Evolutionary conservation across 1,140 invertebrate species (phyloP).

Genomic region (Drosophila persimilis): DNA sequence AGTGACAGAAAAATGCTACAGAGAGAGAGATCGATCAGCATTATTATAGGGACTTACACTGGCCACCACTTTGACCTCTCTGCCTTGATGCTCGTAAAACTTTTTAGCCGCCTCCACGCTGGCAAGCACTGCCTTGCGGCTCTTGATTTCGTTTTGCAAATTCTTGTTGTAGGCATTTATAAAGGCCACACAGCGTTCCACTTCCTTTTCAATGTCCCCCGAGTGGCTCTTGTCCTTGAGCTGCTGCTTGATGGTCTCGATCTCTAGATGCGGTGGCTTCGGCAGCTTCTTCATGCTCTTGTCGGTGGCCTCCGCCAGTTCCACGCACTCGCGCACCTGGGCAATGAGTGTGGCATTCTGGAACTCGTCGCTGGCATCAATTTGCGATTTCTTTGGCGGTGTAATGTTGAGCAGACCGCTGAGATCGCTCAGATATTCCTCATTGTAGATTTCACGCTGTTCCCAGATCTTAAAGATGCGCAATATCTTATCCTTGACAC

Average conservation of each 20-base stretch:
- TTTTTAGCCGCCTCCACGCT: constrained; percentile 91
- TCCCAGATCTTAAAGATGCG: constrained; percentile 98
- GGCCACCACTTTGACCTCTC: constrained; percentile 96
- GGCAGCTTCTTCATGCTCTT: constrained; percentile 81
- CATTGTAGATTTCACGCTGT: constrained; percentile 93
- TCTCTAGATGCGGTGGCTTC: constrained; percentile 75
- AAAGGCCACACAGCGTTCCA: constrained; percentile 91
- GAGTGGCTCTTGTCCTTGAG: constrained; percentile 89
- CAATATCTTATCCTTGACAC: constrained; percentile 92
- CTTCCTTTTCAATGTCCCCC: constrained; percentile 93
- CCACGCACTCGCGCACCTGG: constrained; percentile 84
- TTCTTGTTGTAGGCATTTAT: constrained; percentile 92
- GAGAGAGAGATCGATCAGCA: not conserved
- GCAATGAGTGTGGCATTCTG: constrained; percentile 82
- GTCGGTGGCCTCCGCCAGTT: constrained; percentile 76
- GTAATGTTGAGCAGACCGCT: constrained; percentile 90
- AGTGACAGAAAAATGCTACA: not conserved
- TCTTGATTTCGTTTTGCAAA: constrained; percentile 92
- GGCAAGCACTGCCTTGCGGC: constrained; percentile 89
- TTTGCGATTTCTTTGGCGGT: constrained; percentile 88
- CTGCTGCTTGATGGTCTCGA: constrained; percentile 72
- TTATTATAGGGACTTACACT: constrained; percentile 86
- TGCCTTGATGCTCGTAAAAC: constrained; percentile 94
- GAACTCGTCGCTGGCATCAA: constrained; percentile 83
- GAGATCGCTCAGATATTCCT: constrained; percentile 93